A percentile compares a stretch with the other conserved stretches of the same genome.
These are phyloP conservation scores for Mormyrops attenuatus DNA, from an alignment of 2,797 vertebrate genomes.

Conservation along the genomic window DNA sequence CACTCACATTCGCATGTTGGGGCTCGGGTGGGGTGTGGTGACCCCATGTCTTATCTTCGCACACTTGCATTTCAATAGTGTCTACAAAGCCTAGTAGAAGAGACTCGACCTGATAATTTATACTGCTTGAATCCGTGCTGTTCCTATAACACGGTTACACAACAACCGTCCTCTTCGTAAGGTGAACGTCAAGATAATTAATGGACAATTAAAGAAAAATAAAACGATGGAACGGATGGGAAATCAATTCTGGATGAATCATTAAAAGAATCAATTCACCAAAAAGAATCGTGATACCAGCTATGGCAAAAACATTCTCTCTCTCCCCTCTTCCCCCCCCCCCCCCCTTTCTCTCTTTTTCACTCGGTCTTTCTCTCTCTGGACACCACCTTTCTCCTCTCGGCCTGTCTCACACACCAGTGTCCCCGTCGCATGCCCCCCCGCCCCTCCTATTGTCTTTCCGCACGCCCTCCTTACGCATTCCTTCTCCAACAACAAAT, in stretches of 20 bases:
- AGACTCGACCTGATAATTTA: not conserved
- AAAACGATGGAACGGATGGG: not conserved
- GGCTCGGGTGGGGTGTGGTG: not conserved
- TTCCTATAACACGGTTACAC: not conserved
- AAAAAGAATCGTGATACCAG: not conserved
- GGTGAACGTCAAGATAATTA: not conserved
- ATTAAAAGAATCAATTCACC: not conserved
- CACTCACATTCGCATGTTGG: not conserved
- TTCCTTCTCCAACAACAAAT: not conserved
- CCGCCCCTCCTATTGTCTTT: not conserved
- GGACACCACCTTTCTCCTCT: not conserved
- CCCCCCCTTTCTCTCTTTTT: not conserved
- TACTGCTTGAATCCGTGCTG: not conserved
- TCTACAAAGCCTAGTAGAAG: not conserved
- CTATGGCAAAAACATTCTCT: not conserved
- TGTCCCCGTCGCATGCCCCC: not conserved
- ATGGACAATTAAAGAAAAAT: not conserved
- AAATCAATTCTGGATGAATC: not conserved
- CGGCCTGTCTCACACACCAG: not conserved
- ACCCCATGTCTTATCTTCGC: not conserved
- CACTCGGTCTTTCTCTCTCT: not conserved
- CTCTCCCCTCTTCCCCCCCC: not conserved
- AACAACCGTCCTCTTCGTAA: not conserved
- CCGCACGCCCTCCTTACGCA: not conserved
- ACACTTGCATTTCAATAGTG: not conserved